Conservation (phyloP, 2,888 invertebrate species). For the Synanthedon vespiformis region DNA sequence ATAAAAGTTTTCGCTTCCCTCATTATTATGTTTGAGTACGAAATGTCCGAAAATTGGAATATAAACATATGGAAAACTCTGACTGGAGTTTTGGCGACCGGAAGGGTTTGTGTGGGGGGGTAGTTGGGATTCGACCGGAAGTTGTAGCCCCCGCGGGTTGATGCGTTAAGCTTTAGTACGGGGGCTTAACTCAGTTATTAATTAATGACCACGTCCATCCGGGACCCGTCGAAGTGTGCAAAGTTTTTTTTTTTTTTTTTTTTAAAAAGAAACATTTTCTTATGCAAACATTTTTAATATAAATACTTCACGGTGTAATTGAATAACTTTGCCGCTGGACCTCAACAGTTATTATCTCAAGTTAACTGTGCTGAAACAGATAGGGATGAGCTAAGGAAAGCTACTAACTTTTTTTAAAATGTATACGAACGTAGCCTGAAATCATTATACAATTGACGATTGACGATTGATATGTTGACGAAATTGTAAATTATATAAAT, state of each 20-base stretch:
- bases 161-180: constrained; percentile 57
- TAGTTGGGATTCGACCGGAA: constrained; percentile 62
- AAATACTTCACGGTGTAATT: no score
- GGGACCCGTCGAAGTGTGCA: constrained; percentile 24
- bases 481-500: no score
- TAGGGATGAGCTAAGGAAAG: no score
- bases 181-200: constrained; percentile 59
- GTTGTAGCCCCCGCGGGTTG: constrained; percentile 43
- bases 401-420: no score
- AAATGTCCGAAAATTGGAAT: not conserved
- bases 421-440: no score
- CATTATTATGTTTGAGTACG: not conserved
- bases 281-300: no score
- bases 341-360: no score
- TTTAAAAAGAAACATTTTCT: constrained; percentile 6
- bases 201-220: constrained; percentile 53
- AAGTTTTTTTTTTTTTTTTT: constrained; percentile 3
- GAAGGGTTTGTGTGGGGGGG: constrained; percentile 45
- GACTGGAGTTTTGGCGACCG: constrained; percentile 50
- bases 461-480: no score
- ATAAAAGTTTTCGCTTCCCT: no score
- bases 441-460: no score
- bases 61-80: not conserved
- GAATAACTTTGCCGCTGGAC: no score
- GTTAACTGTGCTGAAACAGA: no score